These are phyloP conservation scores for Chromis chromis DNA, from an alignment of 2,797 vertebrate genomes.

Conservation along the genomic window DNA sequence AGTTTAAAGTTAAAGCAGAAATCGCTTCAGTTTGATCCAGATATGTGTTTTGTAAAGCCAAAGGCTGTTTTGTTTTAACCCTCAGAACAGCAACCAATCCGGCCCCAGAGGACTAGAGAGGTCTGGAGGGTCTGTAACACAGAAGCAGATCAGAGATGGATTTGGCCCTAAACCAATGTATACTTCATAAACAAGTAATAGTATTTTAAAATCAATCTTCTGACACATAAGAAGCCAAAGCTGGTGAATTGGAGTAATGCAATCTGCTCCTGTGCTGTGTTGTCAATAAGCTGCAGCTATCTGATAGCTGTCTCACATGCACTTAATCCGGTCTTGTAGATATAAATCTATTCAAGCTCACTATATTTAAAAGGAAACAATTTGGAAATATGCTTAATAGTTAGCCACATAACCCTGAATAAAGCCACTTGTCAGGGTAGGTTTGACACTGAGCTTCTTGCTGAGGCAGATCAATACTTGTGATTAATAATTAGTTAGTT, in stretches of 20 bases:
- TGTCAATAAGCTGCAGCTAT: not conserved
- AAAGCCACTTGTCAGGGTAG: no score
- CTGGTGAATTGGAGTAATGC: constrained; percentile 24
- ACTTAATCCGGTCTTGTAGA: constrained; percentile 1
- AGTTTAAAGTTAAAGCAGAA: not conserved
- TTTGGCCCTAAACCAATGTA: constrained; percentile 13
- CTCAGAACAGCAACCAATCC: not conserved
- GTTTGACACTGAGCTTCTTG: not conserved
- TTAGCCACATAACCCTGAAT: not conserved
- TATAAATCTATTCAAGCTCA: not conserved
- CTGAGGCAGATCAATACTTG: constrained; percentile 1
- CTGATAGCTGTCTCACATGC: constrained; percentile 3
- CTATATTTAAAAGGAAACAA: constrained; percentile 1
- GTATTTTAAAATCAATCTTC: constrained; percentile 29
- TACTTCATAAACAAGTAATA: constrained; percentile 35
- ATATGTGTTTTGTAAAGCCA: constrained; percentile 9
- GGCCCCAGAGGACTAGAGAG: not conserved
- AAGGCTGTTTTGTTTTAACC: constrained; percentile 23
- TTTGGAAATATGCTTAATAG: not conserved
- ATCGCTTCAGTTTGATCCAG: constrained; percentile 6
- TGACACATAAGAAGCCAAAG: not conserved
- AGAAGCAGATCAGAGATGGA: not conserved
- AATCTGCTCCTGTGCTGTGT: constrained; percentile 9
- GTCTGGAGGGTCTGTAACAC: not conserved
- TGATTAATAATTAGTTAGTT: constrained; percentile 18